Base-by-base conservation (phyloP, 2,888 invertebrate species). In the Norana najaformis region DNA sequence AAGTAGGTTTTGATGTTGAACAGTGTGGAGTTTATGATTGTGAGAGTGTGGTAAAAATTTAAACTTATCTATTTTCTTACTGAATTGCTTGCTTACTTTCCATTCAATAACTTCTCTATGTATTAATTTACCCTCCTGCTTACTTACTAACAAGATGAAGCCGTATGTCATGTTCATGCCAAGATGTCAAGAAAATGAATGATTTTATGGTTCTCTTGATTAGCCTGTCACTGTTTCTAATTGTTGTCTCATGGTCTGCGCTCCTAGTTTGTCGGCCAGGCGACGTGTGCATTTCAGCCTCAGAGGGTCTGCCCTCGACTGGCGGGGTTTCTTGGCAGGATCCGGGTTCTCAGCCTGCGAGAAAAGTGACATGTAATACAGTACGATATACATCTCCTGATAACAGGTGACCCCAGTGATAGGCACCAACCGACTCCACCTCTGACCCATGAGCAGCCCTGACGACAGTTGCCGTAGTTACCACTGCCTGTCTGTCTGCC, bases 311-410 rank as follows among this genome's bases (percentile, higher is more conserved):
- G 23, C 23, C 47, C 47, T 47, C 47, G 23, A 23, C n/a, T 69
- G 69, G 69, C n/a, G 69, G 69, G 30, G 69, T 69, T 5, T 69
- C n/a, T 4, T n/a, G 30, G 69, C 11, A n/a, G 69, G 69, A 69
- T 69, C 69, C 69, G 69, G 69, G 69, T 69, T 53, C 30, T n/a
- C n/a, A n/a, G 69, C 69, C 69, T 69, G n/a, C n/a, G 69, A 69
- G 69, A 69, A 69, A 69, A 69, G 3, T n/a, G 69, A 69, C 69
- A 69, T 69, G 69, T 69, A 69, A 69, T 69, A 69, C 69, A n/a
- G 69, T n/a, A 13, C 69, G n/a, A 69, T 69, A 69, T 69, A 69
- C 69, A 69, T 69, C 69, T 69, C n/a, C 69, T 69, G 69, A 69
- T 69, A 69, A 69, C 69, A 69, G 69, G 69, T 69, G 69, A 69